Conservation (phyloP, 2,113 vertebrate genomes). For the Halcyon malimbica region DNA sequence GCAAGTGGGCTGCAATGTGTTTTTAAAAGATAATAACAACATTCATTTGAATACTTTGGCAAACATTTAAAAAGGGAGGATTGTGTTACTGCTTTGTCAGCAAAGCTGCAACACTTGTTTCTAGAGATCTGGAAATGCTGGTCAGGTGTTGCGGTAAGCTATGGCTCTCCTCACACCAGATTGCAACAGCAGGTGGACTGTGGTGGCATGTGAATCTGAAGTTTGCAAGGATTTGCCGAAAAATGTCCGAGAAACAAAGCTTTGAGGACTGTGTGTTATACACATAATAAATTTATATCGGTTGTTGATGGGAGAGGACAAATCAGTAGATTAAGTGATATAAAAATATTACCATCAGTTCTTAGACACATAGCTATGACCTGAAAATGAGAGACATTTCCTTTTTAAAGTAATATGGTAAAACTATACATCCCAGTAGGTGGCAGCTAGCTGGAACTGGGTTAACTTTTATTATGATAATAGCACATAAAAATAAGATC, state of each 20-base stretch:
- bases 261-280: not conserved
- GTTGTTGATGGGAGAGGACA: not conserved
- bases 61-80: not conserved
- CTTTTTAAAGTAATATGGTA: slow-evolving; percentile 39
- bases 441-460: slow-evolving; percentile 72
- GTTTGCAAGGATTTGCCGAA: not conserved
- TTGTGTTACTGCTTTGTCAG: slow-evolving; percentile 50
- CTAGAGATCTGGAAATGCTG: not conserved
- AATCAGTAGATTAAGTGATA: slow-evolving; percentile 1
- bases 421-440: slow-evolving; percentile 72
- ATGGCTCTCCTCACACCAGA: slow-evolving; percentile 46
- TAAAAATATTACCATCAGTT: not conserved
- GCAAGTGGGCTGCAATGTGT: slow-evolving; percentile 37
- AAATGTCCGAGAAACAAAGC: not conserved
- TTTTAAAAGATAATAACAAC: slow-evolving; percentile 47
- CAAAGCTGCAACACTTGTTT: slow-evolving; percentile 28
- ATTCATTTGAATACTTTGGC: slow-evolving; percentile 32
- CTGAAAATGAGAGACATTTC: slow-evolving; percentile 52
- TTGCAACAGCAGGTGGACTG: slow-evolving; percentile 52
- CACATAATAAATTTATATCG: not conserved
- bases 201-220: slow-evolving; percentile 22
- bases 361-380: not conserved
- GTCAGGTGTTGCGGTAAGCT: slow-evolving; percentile 40
- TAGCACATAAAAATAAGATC: slow-evolving; percentile 63
- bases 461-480: slow-evolving; percentile 73